Percentiles rank a stretch among this genome's conserved stretches.
phyloP scores from a whole-genome alignment of 2,113 vertebrate genomes.

The Nothobranchius furzeri region DNA sequence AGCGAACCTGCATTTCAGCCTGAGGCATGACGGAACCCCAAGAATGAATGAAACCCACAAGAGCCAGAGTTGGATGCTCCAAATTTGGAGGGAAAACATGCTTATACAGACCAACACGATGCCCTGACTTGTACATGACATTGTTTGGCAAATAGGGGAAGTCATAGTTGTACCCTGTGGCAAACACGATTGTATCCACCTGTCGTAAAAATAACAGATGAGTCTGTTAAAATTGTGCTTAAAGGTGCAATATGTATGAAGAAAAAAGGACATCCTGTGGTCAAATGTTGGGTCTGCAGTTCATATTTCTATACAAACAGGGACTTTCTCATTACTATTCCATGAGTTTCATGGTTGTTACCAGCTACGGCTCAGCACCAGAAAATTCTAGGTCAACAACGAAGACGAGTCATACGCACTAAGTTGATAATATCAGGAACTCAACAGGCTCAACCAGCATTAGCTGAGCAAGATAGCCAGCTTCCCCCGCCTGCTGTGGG shows the following conservation, averaged over 20 bases:
- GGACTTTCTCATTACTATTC: no score
- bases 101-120: slow-evolving; percentile 83
- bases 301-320: no score
- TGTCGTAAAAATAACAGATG: slow-evolving; percentile 1
- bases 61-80: slow-evolving; percentile 86
- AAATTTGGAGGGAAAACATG: slow-evolving; percentile 82
- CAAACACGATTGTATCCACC: slow-evolving; percentile 86
- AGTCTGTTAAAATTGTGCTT: background rate
- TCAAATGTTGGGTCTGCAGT: no score
- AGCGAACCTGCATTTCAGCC: slow-evolving; percentile 88
- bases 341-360: no score
- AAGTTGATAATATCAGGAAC: no score
- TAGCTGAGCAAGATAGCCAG: no score
- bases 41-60: slow-evolving; percentile 86
- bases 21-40: slow-evolving; percentile 88
- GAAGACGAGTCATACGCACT: no score
- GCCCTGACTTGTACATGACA: slow-evolving; percentile 73
- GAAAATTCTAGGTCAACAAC: no score
- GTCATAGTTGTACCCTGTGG: slow-evolving; percentile 87
- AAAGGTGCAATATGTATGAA: background rate
- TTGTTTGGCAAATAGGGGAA: slow-evolving; percentile 85
- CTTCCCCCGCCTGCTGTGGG: no score
- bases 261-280: no score
- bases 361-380: no score
- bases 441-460: no score